phyloP scores from a whole-genome alignment of 2,797 vertebrate species.

The Holocentrus rufus region DNA sequence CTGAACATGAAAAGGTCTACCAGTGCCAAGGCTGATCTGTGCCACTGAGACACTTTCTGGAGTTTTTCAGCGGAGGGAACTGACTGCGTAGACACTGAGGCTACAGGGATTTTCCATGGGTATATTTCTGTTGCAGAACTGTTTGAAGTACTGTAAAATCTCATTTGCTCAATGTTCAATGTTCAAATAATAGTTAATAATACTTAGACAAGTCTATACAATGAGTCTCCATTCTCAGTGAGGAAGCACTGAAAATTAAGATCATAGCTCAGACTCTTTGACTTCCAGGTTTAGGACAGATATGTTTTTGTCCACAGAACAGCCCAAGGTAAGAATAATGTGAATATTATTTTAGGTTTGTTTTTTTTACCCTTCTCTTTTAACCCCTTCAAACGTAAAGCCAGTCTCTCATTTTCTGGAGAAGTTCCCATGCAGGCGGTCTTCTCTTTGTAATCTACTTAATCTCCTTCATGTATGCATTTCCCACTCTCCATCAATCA shows the following conservation, averaged over 20 bases:
- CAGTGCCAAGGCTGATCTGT: not conserved
- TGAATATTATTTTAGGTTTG: not conserved
- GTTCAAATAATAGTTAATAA: slow-evolving; percentile 21
- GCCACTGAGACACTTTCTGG: not conserved
- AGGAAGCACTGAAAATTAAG: slow-evolving; percentile 31
- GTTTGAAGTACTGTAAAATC: slow-evolving; percentile 34
- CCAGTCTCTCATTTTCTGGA: slow-evolving; percentile 3
- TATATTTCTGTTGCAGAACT: slow-evolving; percentile 22
- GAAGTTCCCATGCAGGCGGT: slow-evolving; percentile 28
- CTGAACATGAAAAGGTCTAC: not conserved
- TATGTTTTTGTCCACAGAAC: slow-evolving; percentile 12
- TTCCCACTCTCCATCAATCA: slow-evolving; percentile 16
- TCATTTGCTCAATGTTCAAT: slow-evolving; percentile 48
- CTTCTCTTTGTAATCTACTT: slow-evolving; percentile 26
- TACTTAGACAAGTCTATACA: slow-evolving; percentile 29
- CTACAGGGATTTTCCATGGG: slow-evolving; percentile 35
- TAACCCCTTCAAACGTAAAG: slow-evolving; percentile 2
- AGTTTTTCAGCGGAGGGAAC: not conserved
- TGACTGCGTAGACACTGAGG: slow-evolving; percentile 5
- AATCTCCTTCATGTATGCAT: slow-evolving; percentile 31
- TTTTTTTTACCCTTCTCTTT: not conserved
- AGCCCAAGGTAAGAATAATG: not conserved
- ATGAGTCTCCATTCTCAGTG: slow-evolving; percentile 33
- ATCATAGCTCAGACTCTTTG: slow-evolving; percentile 14
- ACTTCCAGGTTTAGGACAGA: slow-evolving; percentile 43